These are phyloP conservation scores for Drosophila setifemur DNA, from an alignment of 1,140 invertebrate species.

Conservation along the genomic window DNA sequence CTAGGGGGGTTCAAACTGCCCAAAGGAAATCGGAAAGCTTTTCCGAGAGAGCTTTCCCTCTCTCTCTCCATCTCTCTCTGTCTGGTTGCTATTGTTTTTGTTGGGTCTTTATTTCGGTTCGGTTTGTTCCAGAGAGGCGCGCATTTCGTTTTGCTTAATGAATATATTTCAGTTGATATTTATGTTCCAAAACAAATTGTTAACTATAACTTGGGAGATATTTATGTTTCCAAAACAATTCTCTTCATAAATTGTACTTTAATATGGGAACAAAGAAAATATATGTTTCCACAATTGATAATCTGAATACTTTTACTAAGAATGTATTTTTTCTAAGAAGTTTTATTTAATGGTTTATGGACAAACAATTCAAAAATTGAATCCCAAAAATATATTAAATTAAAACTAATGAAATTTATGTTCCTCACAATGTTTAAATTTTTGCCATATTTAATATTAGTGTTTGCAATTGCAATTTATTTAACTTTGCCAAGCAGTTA, in stretches of 20 bases:
- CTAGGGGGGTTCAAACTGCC: conserved; percentile 7
- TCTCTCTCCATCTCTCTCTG: not conserved
- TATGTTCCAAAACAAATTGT: not conserved
- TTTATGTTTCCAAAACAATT: not conserved
- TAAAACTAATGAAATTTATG: no score
- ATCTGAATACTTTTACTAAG: no score
- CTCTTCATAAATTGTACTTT: not conserved
- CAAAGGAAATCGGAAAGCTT: conserved; percentile 40
- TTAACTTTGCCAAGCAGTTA: no score
- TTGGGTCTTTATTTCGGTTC: conserved; percentile 22
- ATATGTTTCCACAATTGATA: no score
- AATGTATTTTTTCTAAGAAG: no score
- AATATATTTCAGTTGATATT: not conserved
- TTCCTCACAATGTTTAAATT: no score
- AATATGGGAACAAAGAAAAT: no score
- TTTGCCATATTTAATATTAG: no score
- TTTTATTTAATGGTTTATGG: no score
- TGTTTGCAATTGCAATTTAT: no score
- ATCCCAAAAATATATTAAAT: no score
- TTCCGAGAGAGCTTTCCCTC: conserved; percentile 29
- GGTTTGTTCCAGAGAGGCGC: conserved; percentile 26
- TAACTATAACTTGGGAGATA: not conserved
- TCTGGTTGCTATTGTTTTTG: conserved; percentile 25
- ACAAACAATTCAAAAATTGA: no score
- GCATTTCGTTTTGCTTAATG: conserved; percentile 24